Evolutionary conservation across 2,888 invertebrate species (phyloP).

Genomic region (Cataglyphis albicans): DNA sequence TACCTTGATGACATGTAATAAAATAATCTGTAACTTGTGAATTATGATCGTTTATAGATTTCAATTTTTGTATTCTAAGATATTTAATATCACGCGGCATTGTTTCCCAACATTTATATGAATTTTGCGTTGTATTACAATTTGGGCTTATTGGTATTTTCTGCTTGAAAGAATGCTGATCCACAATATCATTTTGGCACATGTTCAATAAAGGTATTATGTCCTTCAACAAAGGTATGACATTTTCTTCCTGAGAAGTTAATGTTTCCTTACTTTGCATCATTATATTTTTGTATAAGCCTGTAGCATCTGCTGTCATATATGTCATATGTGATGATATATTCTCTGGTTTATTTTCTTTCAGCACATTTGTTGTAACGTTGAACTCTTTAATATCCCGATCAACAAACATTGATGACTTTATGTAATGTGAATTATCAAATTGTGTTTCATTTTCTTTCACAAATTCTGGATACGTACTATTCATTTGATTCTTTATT

Average conservation of each 20-base stretch:
- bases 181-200: constrained; percentile 65
- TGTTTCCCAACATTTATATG: constrained; percentile 40
- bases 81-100: constrained; percentile 41
- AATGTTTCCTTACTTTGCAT: constrained; percentile 58
- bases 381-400: constrained; percentile 59
- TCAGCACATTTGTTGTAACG: constrained; percentile 42
- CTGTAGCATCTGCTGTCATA: constrained; percentile 43
- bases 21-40: constrained; percentile 47
- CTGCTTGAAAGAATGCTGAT: constrained; percentile 63
- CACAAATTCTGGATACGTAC: constrained; percentile 49
- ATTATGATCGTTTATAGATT: constrained; percentile 35
- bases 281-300: constrained; percentile 46
- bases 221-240: constrained; percentile 10
- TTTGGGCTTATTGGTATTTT: constrained; percentile 63
- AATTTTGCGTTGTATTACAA: constrained; percentile 44
- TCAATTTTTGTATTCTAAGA: constrained; percentile 30
- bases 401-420: constrained; percentile 51
- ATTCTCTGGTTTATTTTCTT: constrained; percentile 51
- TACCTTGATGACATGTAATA: constrained; percentile 28
- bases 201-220: constrained; percentile 51
- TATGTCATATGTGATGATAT: constrained; percentile 46
- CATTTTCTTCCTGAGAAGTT: constrained; percentile 56
- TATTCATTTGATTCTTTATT: constrained; percentile 8
- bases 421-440: constrained; percentile 42
- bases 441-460: constrained; percentile 59